Evolutionary conservation across 1,140 invertebrate genomes (phyloP).

Genomic region (Drosophila triauraria): DNA sequence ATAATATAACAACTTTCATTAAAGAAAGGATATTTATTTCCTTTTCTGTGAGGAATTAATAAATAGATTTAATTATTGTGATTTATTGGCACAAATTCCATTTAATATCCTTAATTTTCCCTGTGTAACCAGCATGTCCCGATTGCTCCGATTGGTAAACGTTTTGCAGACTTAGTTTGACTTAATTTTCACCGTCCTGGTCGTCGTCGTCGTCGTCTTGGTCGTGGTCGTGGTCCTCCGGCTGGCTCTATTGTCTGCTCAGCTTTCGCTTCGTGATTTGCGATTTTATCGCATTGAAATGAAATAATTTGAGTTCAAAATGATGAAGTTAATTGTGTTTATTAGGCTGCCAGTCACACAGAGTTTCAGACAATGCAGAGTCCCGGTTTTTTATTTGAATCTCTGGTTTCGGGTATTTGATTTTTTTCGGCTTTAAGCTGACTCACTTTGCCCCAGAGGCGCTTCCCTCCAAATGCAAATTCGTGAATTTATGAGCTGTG

Average conservation of each 20-base stretch:
- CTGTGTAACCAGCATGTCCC: conserved; percentile 43
- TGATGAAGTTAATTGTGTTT: conserved; percentile 85
- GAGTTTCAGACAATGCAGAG: conserved; percentile 41
- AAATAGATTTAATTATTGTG: neutral
- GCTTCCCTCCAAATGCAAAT: conserved; percentile 78
- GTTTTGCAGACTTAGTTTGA: conserved; percentile 74
- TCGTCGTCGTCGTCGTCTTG: conserved; percentile 16
- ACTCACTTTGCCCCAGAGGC: conserved; percentile 63
- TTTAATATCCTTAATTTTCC: neutral
- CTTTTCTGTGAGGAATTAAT: neutral
- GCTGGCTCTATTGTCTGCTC: conserved; percentile 59
- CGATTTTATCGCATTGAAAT: conserved; percentile 85
- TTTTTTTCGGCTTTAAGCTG: conserved; percentile 37
- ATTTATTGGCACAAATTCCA: too few species aligned
- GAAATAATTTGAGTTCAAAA: conserved; percentile 85
- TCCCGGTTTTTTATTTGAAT: conserved; percentile 14
- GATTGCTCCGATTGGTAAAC: conserved; percentile 80
- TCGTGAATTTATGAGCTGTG: conserved; percentile 84
- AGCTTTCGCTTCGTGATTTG: conserved; percentile 82
- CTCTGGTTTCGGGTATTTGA: conserved; percentile 46
- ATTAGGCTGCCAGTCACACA: conserved; percentile 82
- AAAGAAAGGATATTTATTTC: too few species aligned
- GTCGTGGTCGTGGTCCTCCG: conserved; percentile 39
- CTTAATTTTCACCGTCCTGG: conserved; percentile 81
- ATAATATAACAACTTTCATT: too few species aligned